Base-by-base conservation (phyloP, 2,797 vertebrate species). In the Sebastes itinus region DNA sequence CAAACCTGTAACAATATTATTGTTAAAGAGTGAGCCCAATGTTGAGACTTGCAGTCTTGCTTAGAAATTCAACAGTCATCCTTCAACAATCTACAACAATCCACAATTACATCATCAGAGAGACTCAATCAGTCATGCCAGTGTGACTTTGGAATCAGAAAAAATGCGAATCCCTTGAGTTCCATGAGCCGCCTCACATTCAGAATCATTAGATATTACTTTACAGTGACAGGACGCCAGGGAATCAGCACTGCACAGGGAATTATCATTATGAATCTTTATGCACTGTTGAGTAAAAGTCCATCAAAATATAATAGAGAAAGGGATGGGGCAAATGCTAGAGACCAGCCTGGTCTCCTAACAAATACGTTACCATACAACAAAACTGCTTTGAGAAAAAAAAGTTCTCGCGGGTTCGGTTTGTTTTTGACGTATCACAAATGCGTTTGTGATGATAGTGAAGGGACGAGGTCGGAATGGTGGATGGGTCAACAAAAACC, bases 61-160 rank as follows among this genome's bases (percentile, higher is more conserved):
- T 55, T n/a, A 27, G 25, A 78, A 60, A 69, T 68, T 68, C 52
- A 55, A 55, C 38, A 61, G 23, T 82, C 28, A 38, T 25, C n/a
- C n/a, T 23, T 27, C 7, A 5, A 64, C 27, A 61, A 20, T 54
- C 38, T 38, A 14, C 38, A 30, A 33, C 16, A 35, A 73, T 46
- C n/a, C 59, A 65, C n/a, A 35, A 33, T 69, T 60, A 49, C 25
- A 54, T 71, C 64, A 74, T 65, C 42, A 20, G 4, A 54, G 30
- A 32, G 46, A 32, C 54, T 52, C 49, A 33, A 59, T 52, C 38
- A 63, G 61, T 62, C 60, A 54, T 60, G 38, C 3, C 54, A 58
- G 18, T 42, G 18, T 70, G 54, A 65, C 54, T 71, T 30, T 55
- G 25, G 33, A 59, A 52, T 42, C 27, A 72, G 58, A 38, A 16